Base-by-base conservation (phyloP, 2,113 vertebrate species). In the Uropsilus gracilis region DNA sequence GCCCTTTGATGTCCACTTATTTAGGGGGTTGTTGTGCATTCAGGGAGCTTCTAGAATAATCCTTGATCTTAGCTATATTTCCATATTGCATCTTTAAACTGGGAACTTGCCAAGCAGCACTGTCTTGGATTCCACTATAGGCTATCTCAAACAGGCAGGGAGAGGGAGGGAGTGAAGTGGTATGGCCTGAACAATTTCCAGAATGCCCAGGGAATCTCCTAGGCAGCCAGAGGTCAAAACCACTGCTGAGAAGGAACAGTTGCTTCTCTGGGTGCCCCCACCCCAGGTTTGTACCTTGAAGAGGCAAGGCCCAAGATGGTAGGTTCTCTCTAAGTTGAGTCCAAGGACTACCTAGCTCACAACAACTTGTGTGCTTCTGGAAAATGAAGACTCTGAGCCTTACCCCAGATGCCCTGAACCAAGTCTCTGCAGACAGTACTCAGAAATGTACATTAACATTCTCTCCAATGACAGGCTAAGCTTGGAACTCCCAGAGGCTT, bases 1-100 rank as follows among this genome's bases (percentile, higher is more conserved):
- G 11, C 37, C 28, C 9, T 30, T 10, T 3, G 1, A 6, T 28
- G 18, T n/a, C 50, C 2, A 0, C 73, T 50, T 59, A 37, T 39
- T 82, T 55, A 37, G 10, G 10, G 2, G 11, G 68, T 30, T 34
- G 24, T 32, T 28, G 17, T 2, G 5, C 18, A 16, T 50, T 55
- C 63, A 32, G 20, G 7, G 34, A 55, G 3, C 61, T 55, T 82
- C 75, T 39, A 82, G 61, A 86, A 18, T n/a, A 16, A 28, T 17
- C 34, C n/a, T 44, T 34, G 6, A 6, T 81, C 30, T 26, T n/a
- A 78, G 59, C 61, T 82, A 30, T 61, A 42, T 55, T 75, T 90
- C 81, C 76, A 57, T 34, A 82, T 81, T 14, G 48, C 8, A n/a
- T 2, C 30, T 64, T 71, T 73, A 53, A 81, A 46, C 16, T 10